Evolutionary conservation across 2,797 vertebrate species (phyloP).

Genomic region (Gymnopithys bicolor): DNA sequence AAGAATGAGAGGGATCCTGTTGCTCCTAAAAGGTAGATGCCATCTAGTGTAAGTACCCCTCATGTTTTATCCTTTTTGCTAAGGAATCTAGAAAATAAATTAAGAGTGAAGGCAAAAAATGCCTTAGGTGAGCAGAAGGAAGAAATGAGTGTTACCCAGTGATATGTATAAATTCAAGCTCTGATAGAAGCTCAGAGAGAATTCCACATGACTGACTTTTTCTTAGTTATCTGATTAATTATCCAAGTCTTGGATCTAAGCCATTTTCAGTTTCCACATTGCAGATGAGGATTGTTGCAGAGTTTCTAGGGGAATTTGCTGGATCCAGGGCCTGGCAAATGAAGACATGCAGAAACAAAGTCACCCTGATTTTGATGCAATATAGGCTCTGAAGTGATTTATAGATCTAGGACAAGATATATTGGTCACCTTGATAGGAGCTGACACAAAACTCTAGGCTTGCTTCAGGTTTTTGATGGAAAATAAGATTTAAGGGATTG

Average conservation of each 20-base stretch:
- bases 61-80: neutral
- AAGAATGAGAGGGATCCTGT: neutral
- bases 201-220: neutral
- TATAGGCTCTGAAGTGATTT: neutral
- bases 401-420: neutral
- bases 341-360: neutral
- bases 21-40: neutral
- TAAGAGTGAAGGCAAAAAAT: neutral
- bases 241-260: neutral
- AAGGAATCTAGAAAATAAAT: neutral
- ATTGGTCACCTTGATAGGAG: neutral
- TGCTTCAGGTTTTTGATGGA: neutral
- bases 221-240: neutral
- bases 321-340: neutral
- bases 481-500: neutral
- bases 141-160: neutral
- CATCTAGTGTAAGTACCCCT: rapidly evolving
- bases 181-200: neutral
- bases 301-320: neutral
- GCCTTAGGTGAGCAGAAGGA: neutral
- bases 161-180: neutral
- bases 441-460: neutral
- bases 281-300: neutral
- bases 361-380: neutral
- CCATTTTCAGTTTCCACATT: neutral